phyloP scores from a whole-genome alignment of 92 coral and sea anemone genomes.

The Meandrina meandrites region DNA sequence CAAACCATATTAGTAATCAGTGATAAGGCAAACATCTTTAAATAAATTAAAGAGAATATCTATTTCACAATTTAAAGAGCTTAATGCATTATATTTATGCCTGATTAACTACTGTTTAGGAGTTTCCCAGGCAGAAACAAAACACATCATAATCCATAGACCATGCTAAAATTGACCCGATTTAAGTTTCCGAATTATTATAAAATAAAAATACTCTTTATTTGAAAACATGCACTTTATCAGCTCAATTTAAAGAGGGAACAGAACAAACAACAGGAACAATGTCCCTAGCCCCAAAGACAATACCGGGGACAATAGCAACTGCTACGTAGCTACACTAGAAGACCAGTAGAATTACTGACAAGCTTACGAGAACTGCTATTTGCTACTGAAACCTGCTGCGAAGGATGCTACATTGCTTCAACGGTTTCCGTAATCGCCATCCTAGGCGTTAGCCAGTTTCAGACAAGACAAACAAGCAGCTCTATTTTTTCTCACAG shows the following conservation, averaged over 20 bases:
- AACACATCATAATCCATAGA: neutral
- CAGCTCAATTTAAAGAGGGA: too few species aligned
- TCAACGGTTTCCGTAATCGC: neutral
- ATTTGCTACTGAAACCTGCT: too few species aligned
- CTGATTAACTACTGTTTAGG: neutral
- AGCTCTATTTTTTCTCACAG: neutral
- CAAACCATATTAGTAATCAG: neutral
- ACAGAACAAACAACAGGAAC: too few species aligned
- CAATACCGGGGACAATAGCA: too few species aligned
- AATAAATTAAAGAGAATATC: neutral
- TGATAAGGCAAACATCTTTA: neutral
- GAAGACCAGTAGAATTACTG: too few species aligned
- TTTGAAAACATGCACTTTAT: too few species aligned
- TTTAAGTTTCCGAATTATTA: too few species aligned
- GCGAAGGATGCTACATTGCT: neutral
- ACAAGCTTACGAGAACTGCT: too few species aligned
- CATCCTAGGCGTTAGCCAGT: neutral
- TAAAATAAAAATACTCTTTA: too few species aligned
- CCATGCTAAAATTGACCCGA: neutral
- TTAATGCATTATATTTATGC: too few species aligned
- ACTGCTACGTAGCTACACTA: too few species aligned
- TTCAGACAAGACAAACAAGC: constrained; percentile 10
- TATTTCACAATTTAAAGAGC: neutral
- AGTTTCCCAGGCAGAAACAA: neutral
- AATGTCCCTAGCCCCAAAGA: too few species aligned